Conservation (phyloP, 2,797 vertebrate species). For the Enteromius afrohamiltoni region DNA sequence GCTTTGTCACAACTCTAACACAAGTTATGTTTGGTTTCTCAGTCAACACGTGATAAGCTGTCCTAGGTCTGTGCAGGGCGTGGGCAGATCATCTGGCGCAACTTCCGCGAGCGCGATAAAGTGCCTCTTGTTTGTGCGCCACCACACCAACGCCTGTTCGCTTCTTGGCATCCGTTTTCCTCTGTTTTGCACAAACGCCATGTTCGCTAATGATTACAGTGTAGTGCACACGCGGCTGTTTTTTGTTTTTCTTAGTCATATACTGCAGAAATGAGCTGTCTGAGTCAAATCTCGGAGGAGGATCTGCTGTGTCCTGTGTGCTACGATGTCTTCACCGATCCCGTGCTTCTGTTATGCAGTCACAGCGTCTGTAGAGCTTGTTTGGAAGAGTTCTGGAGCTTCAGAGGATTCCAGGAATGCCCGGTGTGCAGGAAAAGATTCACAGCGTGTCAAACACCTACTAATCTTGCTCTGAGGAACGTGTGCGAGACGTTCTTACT, state of each 20-base stretch:
- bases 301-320: conserved; percentile 3
- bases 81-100: no score
- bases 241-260: background rate
- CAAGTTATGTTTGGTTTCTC: no score
- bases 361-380: conserved; percentile 15
- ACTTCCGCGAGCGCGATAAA: no score
- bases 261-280: background rate
- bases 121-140: no score
- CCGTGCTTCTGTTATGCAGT: background rate
- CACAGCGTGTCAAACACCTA: background rate
- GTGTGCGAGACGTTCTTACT: background rate
- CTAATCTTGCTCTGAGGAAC: background rate
- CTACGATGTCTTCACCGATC: background rate
- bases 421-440: background rate
- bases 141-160: no score
- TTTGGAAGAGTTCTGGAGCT: background rate
- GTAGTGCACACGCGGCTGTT: no score
- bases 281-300: background rate
- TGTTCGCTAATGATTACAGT: no score
- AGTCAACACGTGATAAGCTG: no score
- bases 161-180: no score
- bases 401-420: background rate
- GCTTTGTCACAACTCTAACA: no score
- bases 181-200: no score
- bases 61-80: no score